These are phyloP conservation scores for Zeuzera pyrina DNA, from an alignment of 2,888 invertebrate genomes.

Conservation along the genomic window DNA sequence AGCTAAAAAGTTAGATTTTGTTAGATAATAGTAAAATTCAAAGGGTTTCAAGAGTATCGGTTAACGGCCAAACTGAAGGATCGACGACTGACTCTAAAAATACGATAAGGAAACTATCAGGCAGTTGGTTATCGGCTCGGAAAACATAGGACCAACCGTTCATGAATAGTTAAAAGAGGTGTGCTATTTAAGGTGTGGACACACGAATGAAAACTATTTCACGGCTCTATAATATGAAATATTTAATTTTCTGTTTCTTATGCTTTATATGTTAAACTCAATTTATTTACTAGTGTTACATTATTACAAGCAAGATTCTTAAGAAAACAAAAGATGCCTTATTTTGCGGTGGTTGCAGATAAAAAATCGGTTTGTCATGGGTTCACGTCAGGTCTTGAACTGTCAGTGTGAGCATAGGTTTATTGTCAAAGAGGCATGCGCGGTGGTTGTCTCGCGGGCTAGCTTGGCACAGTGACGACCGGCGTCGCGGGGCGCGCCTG, in stretches of 20 bases:
- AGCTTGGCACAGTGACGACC: slow-evolving; percentile 42
- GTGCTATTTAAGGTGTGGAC: slow-evolving; percentile 27
- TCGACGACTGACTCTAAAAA: slow-evolving; percentile 30
- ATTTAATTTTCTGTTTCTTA: too few relatives aligned
- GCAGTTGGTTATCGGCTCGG: slow-evolving; percentile 37
- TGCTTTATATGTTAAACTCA: too few relatives aligned
- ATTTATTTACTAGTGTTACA: too few relatives aligned
- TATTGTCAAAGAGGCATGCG: slow-evolving; percentile 60
- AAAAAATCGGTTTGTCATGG: too few relatives aligned
- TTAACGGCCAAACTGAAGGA: slow-evolving; percentile 12
- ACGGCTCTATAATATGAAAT: too few relatives aligned
- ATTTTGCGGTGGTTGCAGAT: too few relatives aligned
- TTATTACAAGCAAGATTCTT: too few relatives aligned
- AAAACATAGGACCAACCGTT: slow-evolving; percentile 38
- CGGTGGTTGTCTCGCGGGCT: slow-evolving; percentile 31
- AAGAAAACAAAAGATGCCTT: too few relatives aligned
- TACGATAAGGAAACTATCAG: slow-evolving; percentile 45
- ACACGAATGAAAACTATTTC: slow-evolving; percentile 19
- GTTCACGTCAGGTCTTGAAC: slow-evolving; percentile 39
- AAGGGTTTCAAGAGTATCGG: slow-evolving; percentile 1
- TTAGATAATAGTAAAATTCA: too few relatives aligned
- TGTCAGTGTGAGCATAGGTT: slow-evolving; percentile 53
- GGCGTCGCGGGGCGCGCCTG: slow-evolving; percentile 38
- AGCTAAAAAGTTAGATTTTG: too few relatives aligned
- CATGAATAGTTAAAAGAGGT: slow-evolving; percentile 55